Evolutionary conservation across 37 sponge, comb jelly and placozoan genomes (phyloP).

Genomic region (Eunapius fragilis): DNA sequence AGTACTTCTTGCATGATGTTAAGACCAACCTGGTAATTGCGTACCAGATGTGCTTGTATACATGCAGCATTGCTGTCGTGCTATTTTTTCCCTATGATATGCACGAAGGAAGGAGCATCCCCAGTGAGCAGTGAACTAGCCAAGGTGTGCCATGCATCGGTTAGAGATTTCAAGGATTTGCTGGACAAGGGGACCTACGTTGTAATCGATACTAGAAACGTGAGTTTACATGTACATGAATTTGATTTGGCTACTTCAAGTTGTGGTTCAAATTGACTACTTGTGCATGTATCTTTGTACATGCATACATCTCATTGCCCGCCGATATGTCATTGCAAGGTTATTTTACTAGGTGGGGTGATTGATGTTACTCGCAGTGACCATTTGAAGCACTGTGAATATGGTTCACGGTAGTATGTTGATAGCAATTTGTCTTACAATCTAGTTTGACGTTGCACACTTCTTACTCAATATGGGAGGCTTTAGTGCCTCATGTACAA

Average conservation of each 20-base stretch:
- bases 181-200: constrained; percentile 7
- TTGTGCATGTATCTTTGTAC: not conserved
- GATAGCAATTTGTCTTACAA: too few relatives aligned
- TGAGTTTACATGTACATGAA: constrained; percentile 8
- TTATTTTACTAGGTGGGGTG: too few relatives aligned
- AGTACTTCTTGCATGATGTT: constrained; percentile 72
- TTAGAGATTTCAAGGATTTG: constrained; percentile 36
- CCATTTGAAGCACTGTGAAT: too few relatives aligned
- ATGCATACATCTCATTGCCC: too few relatives aligned
- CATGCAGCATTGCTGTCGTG: not conserved
- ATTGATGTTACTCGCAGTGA: too few relatives aligned
- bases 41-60: not conserved
- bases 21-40: constrained; percentile 31
- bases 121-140: constrained; percentile 33
- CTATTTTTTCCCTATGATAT: not conserved
- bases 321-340: too few relatives aligned
- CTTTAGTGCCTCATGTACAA: too few relatives aligned
- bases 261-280: too few relatives aligned
- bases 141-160: constrained; percentile 19
- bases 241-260: not conserved
- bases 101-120: constrained; percentile 50
- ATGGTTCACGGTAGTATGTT: too few relatives aligned
- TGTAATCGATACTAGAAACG: constrained; percentile 72
- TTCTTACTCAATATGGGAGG: too few relatives aligned
- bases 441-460: too few relatives aligned